A percentile compares a stretch with the other conserved stretches of the same genome.
These are phyloP conservation scores for Hecatera dysodea DNA, from an alignment of 2,888 invertebrate species.

Conservation along the genomic window DNA sequence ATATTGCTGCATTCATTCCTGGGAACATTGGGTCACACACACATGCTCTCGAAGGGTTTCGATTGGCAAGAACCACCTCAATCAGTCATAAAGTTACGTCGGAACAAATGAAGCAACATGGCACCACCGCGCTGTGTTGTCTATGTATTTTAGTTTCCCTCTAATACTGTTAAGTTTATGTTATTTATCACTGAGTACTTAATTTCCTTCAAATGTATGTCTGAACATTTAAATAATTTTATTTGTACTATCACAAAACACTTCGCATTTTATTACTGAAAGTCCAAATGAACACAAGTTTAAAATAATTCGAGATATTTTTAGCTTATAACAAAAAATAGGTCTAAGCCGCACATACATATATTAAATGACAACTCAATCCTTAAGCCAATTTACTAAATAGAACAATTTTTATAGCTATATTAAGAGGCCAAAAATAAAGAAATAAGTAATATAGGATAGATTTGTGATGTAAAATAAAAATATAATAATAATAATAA, in stretches of 20 bases:
- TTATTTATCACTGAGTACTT: conserved; percentile 73
- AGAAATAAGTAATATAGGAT: conserved; percentile 69
- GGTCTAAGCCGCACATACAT: conserved; percentile 81
- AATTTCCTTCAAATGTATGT: conserved; percentile 67
- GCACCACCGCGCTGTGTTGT: conserved; percentile 41
- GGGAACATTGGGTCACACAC: conserved; percentile 31
- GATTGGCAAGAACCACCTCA: conserved; percentile 72
- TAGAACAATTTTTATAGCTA: conserved; percentile 77
- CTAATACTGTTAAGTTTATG: conserved; percentile 82
- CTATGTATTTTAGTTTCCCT: conserved; percentile 67
- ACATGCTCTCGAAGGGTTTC: conserved; percentile 23
- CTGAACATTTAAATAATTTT: conserved; percentile 77
- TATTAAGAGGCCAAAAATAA: conserved; percentile 78
- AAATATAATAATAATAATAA: conserved; percentile 76
- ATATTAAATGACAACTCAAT: conserved; percentile 73
- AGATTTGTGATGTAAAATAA: conserved; percentile 78
- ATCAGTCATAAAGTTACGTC: conserved; percentile 48
- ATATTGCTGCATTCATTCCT: conserved; percentile 69
- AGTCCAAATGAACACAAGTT: conserved; percentile 51
- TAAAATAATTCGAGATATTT: conserved; percentile 58
- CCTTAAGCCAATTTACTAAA: conserved; percentile 77
- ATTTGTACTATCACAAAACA: conserved; percentile 89
- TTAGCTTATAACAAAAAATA: conserved; percentile 78
- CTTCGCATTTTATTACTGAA: conserved; percentile 60
- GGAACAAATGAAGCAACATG: conserved; percentile 70